Evolutionary conservation across 2,113 vertebrate genomes (phyloP), one percentile per base, ranked within the genome.

Genomic region (Sander vitreus): DNA sequence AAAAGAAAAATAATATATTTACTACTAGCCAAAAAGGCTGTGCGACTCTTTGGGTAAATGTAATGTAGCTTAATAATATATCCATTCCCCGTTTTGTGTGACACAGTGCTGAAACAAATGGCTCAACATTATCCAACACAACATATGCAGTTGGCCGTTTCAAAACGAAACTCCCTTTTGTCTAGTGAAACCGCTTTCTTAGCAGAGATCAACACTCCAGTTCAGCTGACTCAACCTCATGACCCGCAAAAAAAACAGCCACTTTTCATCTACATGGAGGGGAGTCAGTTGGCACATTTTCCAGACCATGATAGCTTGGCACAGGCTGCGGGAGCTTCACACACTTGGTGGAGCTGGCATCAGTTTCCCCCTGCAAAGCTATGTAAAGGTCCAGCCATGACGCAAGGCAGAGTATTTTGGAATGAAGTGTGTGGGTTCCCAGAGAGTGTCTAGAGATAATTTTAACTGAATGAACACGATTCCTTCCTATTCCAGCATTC

Each of bases 301-400:
- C 86, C 81, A 84, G 87, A 77, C 93, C 90, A 95, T 71, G 85
- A 94, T 94, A 93, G 69, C 78, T 89, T 93, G 93, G 94, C 94
- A 91, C 62, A 27, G 70, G 73, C 80, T 71, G 59, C 63, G 30
- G 39, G 77, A 89, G 84, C 73, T 67, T 68, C 82, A 71, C 76
- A 58, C 82, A 45, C 91, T 74, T 16, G 43, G 83, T 64, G 63
- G 73, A 81, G 48, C 86, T 94, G 92, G 92, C 93, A 88, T 53
- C 68, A 11, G 51, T 69, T 84, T 70, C 72, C 78, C 78, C 55
- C 19, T 53, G 82, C 36, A 85, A 81, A 78, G 80, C 90, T 73
- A 88, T 67, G 78, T 87, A 81, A 85, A 86, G 76, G 85, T 78
- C 77, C 86, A 87, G 80, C 80, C 65, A 57, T 94, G 92, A 95